A percentile compares a stretch with the other conserved stretches of the same genome.
Evolutionary conservation across 2,888 invertebrate genomes (phyloP).

Genomic region (Hedychridium roseum): DNA sequence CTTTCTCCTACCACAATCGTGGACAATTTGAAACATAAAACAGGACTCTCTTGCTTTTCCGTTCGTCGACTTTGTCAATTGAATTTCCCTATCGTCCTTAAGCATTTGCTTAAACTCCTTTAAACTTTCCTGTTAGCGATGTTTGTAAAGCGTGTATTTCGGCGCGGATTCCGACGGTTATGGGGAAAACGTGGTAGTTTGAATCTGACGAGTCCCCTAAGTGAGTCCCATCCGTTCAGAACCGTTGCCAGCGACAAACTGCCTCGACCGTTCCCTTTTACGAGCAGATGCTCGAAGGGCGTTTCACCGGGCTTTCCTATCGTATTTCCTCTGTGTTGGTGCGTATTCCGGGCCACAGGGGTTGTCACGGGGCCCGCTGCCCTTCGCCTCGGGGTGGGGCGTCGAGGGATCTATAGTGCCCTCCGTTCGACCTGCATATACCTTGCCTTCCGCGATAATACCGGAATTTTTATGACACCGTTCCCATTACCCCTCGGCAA

Average conservation of each 20-base stretch:
- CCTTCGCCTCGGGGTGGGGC: constrained; percentile 34
- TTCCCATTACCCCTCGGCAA: background rate
- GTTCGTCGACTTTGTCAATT: too few species aligned
- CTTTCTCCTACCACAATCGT: too few species aligned
- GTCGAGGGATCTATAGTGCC: constrained; percentile 17
- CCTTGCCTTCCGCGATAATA: background rate
- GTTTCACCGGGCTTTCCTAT: constrained; percentile 33
- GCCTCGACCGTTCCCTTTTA: constrained; percentile 45
- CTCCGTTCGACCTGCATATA: constrained; percentile 17
- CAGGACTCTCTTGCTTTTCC: too few species aligned
- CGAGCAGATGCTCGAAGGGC: constrained; percentile 54
- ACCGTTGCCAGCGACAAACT: constrained; percentile 50
- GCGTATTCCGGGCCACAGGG: constrained; percentile 39
- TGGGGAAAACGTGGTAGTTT: constrained; percentile 5
- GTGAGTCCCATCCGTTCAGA: constrained; percentile 33
- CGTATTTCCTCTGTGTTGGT: constrained; percentile 13
- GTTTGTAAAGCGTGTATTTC: too few species aligned
- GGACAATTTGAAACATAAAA: too few species aligned
- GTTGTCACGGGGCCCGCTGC: constrained; percentile 57
- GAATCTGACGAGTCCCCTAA: constrained; percentile 9
- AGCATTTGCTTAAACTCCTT: too few species aligned
- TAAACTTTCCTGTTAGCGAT: too few species aligned
- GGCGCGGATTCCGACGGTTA: background rate
- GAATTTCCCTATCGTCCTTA: too few species aligned
- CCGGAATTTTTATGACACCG: background rate